Conservation (phyloP, 1,140 invertebrate genomes). For the Tigriopus japonicus region DNA sequence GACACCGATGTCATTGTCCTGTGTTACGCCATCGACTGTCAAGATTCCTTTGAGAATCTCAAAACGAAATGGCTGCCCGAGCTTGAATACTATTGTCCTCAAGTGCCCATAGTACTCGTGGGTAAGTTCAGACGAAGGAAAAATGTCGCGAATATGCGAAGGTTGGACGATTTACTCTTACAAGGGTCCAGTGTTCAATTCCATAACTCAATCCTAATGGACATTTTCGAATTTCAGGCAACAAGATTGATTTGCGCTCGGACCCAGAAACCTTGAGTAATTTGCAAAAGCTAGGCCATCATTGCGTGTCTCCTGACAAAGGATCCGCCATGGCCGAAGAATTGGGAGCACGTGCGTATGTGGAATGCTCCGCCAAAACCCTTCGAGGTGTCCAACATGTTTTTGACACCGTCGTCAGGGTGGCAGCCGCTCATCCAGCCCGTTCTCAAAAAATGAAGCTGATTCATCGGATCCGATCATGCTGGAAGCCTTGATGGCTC, state of each 20-base stretch:
- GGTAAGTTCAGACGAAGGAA: constrained; percentile 73
- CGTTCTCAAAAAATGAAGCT: constrained; percentile 14
- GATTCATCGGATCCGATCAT: too few relatives aligned
- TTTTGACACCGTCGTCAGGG: constrained; percentile 95
- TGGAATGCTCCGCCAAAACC: constrained; percentile 98
- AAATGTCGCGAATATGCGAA: too few relatives aligned
- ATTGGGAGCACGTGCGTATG: constrained; percentile 95
- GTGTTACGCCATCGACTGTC: constrained; percentile 94
- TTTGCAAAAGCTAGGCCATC: constrained; percentile 96
- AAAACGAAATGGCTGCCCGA: constrained; percentile 95
- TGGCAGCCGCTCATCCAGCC: constrained; percentile 36
- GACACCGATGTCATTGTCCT: constrained; percentile 95
- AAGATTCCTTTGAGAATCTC: constrained; percentile 90
- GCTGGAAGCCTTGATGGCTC: too few relatives aligned
- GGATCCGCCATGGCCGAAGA: constrained; percentile 95
- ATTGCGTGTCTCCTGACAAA: constrained; percentile 94
- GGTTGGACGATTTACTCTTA: too few relatives aligned
- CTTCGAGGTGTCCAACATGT: constrained; percentile 98
- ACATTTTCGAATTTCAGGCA: neutral
- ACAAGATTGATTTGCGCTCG: constrained; percentile 51
- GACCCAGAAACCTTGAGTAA: constrained; percentile 90
- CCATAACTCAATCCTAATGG: too few relatives aligned
- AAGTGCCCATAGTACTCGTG: constrained; percentile 91
- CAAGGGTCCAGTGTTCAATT: too few relatives aligned
- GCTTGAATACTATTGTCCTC: constrained; percentile 93